Percentiles rank a stretch among this genome's conserved stretches.
These are phyloP conservation scores for Geophilus truncorum DNA, from an alignment of 2,888 invertebrate genomes.

Conservation along the genomic window DNA sequence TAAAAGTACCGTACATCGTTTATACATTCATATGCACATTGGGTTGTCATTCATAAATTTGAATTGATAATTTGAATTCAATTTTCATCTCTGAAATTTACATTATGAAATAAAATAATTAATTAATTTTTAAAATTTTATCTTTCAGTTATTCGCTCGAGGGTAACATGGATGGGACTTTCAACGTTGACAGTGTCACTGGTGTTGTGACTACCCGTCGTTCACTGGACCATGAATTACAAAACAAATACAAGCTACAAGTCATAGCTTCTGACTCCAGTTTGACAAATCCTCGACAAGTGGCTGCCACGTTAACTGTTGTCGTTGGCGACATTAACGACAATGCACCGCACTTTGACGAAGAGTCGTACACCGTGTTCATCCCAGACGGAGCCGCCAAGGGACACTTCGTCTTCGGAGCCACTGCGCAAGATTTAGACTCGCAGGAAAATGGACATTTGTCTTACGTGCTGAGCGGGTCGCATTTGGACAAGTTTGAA, in stretches of 20 bases:
- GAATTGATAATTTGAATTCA: no score
- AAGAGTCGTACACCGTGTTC: slow-evolving; percentile 68
- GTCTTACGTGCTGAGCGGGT: slow-evolving; percentile 69
- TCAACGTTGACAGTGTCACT: slow-evolving; percentile 69
- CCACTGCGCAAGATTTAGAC: slow-evolving; percentile 78
- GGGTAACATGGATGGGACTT: slow-evolving; percentile 59
- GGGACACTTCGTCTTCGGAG: slow-evolving; percentile 81
- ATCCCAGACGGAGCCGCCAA: slow-evolving; percentile 70
- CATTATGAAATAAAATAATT: no score
- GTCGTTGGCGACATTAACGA: slow-evolving; percentile 49
- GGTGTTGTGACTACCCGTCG: slow-evolving; percentile 71
- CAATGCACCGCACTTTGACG: slow-evolving; percentile 53
- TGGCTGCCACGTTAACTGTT: slow-evolving; percentile 71
- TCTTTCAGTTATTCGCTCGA: slow-evolving; percentile 59
- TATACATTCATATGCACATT: no score
- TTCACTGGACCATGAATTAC: slow-evolving; percentile 73
- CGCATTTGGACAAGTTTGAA: slow-evolving; percentile 69
- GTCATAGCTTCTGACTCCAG: slow-evolving; percentile 85
- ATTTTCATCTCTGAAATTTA: no score
- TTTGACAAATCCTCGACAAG: slow-evolving; percentile 73
- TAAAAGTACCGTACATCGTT: no score
- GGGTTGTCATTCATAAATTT: no score
- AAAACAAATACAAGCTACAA: slow-evolving; percentile 68
- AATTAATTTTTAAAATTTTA: no score
- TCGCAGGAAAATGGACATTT: slow-evolving; percentile 75